Conservation (phyloP, 2,113 vertebrate species). For the Austrofundulus limnaeus region DNA sequence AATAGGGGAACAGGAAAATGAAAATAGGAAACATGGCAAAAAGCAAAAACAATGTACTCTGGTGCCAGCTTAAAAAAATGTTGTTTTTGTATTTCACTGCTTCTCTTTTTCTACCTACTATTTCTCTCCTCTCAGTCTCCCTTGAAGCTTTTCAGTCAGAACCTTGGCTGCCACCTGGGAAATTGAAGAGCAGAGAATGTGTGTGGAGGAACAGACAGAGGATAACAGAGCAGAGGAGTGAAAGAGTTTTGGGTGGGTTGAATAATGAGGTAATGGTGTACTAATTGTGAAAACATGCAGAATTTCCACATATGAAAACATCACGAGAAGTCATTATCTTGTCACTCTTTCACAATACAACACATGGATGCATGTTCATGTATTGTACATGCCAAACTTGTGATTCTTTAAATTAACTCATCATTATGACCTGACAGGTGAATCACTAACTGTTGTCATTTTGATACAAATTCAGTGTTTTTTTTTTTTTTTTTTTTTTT, state of each 20-base stretch:
- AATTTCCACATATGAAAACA: slow-evolving; percentile 24
- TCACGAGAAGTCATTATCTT: slow-evolving; percentile 17
- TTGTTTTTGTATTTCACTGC: slow-evolving; percentile 33
- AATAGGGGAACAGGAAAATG: slow-evolving; percentile 18
- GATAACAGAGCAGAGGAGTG: slow-evolving; percentile 10
- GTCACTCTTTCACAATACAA: neutral
- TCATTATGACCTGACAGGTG: neutral
- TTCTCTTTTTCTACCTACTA: slow-evolving; percentile 36
- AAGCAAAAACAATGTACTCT: slow-evolving; percentile 63
- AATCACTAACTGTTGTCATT: neutral
- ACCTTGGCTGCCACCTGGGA: slow-evolving; percentile 57
- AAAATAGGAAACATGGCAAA: slow-evolving; percentile 69
- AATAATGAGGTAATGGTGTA: slow-evolving; percentile 65
- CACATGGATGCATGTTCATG: too few species aligned
- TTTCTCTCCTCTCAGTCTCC: slow-evolving; percentile 51
- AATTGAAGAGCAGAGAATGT: slow-evolving; percentile 55
- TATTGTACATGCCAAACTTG: neutral
- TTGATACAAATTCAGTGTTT: neutral
- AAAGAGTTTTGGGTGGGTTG: slow-evolving; percentile 40
- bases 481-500: neutral
- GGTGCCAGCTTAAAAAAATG: slow-evolving; percentile 47
- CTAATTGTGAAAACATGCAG: slow-evolving; percentile 45
- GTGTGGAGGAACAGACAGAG: slow-evolving; percentile 42
- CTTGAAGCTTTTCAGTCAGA: slow-evolving; percentile 68
- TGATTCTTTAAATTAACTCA: neutral